phyloP scores from a whole-genome alignment of 1,140 invertebrate species.

The Tetramorium parvispinum region DNA sequence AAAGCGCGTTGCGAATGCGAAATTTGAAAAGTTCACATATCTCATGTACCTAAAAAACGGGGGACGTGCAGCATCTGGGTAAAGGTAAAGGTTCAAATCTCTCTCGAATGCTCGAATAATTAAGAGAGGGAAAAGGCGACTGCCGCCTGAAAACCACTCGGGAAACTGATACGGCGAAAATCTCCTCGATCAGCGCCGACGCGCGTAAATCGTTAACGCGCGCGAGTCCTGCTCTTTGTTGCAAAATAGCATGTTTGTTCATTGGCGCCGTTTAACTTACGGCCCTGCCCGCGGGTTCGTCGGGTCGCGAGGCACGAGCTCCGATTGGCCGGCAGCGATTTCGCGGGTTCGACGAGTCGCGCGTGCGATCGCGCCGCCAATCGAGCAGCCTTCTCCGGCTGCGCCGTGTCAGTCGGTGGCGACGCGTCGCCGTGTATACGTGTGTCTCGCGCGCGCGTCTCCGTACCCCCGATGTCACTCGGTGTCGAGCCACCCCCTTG shows the following conservation, averaged over 20 bases:
- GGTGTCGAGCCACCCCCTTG: background rate
- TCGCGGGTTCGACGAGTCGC: conserved; percentile 70
- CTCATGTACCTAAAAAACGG: background rate
- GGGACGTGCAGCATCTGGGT: background rate
- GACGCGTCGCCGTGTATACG: conserved; percentile 59
- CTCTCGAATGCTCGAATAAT: background rate
- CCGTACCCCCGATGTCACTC: background rate
- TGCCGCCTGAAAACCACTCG: too few relatives aligned
- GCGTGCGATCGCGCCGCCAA: conserved; percentile 64
- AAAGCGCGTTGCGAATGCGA: background rate
- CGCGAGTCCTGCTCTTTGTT: background rate
- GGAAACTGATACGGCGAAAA: background rate
- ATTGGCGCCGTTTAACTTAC: conserved; percentile 36
- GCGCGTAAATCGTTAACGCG: background rate
- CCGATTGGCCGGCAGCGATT: conserved; percentile 65
- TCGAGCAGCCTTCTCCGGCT: conserved; percentile 45
- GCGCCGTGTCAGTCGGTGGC: conserved; percentile 66
- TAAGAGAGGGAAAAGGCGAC: background rate
- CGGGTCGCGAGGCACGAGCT: conserved; percentile 51
- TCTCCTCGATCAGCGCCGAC: background rate
- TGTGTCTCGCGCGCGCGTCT: background rate
- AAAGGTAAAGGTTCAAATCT: too few relatives aligned
- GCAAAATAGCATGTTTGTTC: conserved; percentile 18
- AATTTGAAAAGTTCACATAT: background rate
- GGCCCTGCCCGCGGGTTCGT: conserved; percentile 54